Base-by-base conservation (phyloP, 2,888 invertebrate species). In the Pheosia gnoma region DNA sequence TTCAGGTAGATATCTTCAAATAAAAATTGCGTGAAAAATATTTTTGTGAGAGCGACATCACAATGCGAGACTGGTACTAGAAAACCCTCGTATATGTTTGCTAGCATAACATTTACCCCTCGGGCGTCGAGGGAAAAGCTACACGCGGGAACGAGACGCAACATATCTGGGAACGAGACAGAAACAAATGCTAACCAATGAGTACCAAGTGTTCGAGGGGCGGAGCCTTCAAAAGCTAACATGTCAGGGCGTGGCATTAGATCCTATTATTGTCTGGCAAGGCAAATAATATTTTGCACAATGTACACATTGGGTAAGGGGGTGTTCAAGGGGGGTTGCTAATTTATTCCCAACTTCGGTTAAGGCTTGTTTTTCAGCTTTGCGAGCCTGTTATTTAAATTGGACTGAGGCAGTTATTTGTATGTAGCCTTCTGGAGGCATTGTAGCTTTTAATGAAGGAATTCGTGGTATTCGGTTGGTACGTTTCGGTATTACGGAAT, bases 201-300 rank as follows among this genome's bases (percentile, higher is more conserved):
- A 77, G 67, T 58, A 65, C 59, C 60, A 66, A 74, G 76, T 69
- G 59, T 13, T 64, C 61, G 67, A 58, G 76, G 87, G 94, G 94
- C 89, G 94, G 91, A 79, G 91, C 80, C 75, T 68, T 67, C 71
- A 83, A 89, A 93, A 93, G 94, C 93, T 93, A 93, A 93, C 93
- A 94, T 94, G 94, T 94, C 94, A 93, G 90, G 92, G 93, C 91
- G 93, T 85, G 88, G 90, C 91, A 85, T 80, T 88, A 90, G 90
- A 92, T 93, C 91, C 91, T 89, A 94, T 90, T 93, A 94, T 93
- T 92, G 92, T 93, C 93, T 94, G 94, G 95, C 94, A 95, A 95
- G 94, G 95, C 95, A 95, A 95, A 95, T 95, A 95, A 95, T 95
- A 95, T 95, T 95, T 94, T 95, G 95, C 94, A 95, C 95, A 95